Evolutionary conservation across 35 echinoderm and acorn worm genomes (phyloP), one percentile per base, ranked within the genome.

Genomic region (Apostichopus californicus): DNA sequence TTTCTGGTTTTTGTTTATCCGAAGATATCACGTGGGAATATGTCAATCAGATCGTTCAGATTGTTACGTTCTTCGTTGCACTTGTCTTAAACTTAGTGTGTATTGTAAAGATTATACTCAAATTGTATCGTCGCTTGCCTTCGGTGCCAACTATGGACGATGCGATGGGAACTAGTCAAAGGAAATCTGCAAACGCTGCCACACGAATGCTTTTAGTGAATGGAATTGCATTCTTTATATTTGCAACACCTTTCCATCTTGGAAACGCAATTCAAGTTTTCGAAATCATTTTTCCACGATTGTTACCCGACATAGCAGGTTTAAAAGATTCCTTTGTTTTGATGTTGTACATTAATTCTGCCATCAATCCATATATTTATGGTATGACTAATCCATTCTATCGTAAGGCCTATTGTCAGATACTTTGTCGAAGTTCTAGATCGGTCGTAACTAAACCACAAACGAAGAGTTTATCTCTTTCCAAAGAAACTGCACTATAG

Each of bases 121-220:
- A 86, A 18, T 77, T 95, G 5, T 80, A 93, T 56, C 72, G 71
- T 6, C 81, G 92, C 14, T 63, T 81, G 13, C 8, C 64, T 13
- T 10, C 64, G 17, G 64, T 13, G 20, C 25, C 34, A 53, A 9
- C 26, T 18, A 54, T 83, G 9, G 80, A 83, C 53, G 17, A 79
- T 26, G 77, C 65, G 60, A 15, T 24, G 75, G 54, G 79, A 60
- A 55, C 15, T 53, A 22, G 80, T 54, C 55, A 63, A 79, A 25
- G 60, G 28, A 11, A 56, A 90, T 55, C 80, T 56, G 55, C 52
- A 14, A 95, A 95, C 57, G 77, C 90, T 13, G 92, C 93, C 2
- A 93, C 94, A 6, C 81, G 63, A 87, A 95, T 95, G 94, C 81
- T 95, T 21, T 22, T 95, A 61, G 80, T 86, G 55, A 95, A 92